phyloP scores from a whole-genome alignment of 2,888 invertebrate species.

The Agrenia bidenticulata region DNA sequence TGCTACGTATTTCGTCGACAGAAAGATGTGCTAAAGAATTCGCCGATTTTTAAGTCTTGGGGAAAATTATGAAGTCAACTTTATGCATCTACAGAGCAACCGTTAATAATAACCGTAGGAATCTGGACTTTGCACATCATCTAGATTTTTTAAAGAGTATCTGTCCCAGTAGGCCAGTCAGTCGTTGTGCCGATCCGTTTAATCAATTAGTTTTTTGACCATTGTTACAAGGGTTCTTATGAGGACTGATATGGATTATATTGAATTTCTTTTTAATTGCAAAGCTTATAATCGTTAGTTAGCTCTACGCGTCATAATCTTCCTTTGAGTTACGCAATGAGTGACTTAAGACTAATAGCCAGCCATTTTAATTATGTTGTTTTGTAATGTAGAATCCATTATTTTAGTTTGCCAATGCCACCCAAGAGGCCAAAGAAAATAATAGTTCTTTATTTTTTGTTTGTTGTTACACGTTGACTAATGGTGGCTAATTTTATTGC shows the following conservation, averaged over 20 bases:
- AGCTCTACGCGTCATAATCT: too few species aligned
- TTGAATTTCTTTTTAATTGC: conserved; percentile 1
- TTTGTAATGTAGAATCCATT: conserved; percentile 6
- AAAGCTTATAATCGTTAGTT: neutral
- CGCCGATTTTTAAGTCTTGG: conserved; percentile 75
- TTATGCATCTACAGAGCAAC: conserved; percentile 12
- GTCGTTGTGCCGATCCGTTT: conserved; percentile 7
- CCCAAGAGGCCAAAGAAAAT: conserved; percentile 37
- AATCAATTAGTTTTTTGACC: too few species aligned
- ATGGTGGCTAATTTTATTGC: conserved; percentile 5
- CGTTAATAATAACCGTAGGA: conserved; percentile 13
- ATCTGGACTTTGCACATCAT: conserved; percentile 17
- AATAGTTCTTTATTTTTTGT: conserved; percentile 20
- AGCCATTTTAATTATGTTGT: neutral
- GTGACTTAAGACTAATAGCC: conserved; percentile 16
- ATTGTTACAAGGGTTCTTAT: neutral
- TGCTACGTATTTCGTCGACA: conserved; percentile 95
- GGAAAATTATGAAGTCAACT: conserved; percentile 7
- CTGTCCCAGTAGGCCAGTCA: conserved; percentile 7
- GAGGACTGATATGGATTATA: conserved; percentile 2
- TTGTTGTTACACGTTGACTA: conserved; percentile 1
- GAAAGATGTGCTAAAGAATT: conserved; percentile 99
- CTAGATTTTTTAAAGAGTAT: conserved; percentile 13
- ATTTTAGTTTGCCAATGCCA: conserved; percentile 39
- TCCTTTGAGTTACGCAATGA: too few species aligned